Evolutionary conservation across 2,113 vertebrate species (phyloP).

Genomic region (Psephotus haematonotus): DNA sequence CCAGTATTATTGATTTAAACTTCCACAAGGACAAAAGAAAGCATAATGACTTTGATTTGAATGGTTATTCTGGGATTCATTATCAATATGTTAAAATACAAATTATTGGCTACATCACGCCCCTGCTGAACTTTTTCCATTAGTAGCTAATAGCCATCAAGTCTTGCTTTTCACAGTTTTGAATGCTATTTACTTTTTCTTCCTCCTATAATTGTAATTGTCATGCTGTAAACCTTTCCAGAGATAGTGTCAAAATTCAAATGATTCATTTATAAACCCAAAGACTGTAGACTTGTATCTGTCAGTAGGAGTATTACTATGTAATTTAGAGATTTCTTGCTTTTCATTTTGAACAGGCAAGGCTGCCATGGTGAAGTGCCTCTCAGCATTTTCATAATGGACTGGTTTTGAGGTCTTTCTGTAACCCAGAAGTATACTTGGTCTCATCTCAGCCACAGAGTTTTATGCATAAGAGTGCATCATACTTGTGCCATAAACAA

Average conservation of each 20-base stretch:
- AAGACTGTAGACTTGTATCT: slow-evolving; percentile 13
- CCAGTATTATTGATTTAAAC: slow-evolving; percentile 63
- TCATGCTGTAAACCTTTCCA: slow-evolving; percentile 8
- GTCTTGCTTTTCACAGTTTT: slow-evolving; percentile 48
- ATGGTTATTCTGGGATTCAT: slow-evolving; percentile 44
- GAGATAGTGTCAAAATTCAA: slow-evolving; percentile 33
- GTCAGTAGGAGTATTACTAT: background rate
- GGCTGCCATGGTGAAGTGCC: background rate
- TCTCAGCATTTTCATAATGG: slow-evolving; percentile 6
- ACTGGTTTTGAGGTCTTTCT: background rate
- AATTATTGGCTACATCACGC: slow-evolving; percentile 47
- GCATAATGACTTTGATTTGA: slow-evolving; percentile 45
- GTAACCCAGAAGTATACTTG: accelerated
- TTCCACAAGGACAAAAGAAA: slow-evolving; percentile 40
- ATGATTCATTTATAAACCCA: slow-evolving; percentile 28
- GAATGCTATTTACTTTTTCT: slow-evolving; percentile 43
- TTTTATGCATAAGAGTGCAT: background rate
- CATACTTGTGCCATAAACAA: background rate
- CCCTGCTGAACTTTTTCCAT: slow-evolving; percentile 66
- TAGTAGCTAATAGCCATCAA: slow-evolving; percentile 64
- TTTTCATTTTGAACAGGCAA: background rate
- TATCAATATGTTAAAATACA: slow-evolving; percentile 71
- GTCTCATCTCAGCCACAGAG: background rate
- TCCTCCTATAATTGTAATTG: slow-evolving; percentile 31
- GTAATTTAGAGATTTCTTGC: background rate